These are phyloP conservation scores for Crematogaster levior DNA, from an alignment of 2,888 invertebrate genomes.

Conservation along the genomic window DNA sequence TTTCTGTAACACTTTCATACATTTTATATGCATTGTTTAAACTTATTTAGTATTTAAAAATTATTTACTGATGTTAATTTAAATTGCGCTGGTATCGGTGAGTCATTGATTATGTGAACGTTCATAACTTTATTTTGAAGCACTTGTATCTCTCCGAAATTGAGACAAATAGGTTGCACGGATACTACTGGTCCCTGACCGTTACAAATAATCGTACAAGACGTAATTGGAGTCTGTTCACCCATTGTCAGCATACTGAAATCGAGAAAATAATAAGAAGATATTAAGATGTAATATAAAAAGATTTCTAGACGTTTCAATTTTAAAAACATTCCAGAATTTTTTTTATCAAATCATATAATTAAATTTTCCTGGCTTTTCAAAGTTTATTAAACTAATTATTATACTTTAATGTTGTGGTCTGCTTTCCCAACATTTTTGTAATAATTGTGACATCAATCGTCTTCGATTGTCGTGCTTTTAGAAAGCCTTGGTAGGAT, in stretches of 20 bases:
- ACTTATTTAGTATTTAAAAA: background rate
- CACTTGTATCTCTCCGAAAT: slow-evolving; percentile 89
- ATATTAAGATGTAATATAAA: background rate
- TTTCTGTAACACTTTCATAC: background rate
- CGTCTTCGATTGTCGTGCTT: slow-evolving; percentile 85
- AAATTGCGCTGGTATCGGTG: slow-evolving; percentile 89
- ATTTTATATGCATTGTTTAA: background rate
- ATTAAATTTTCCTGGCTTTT: background rate
- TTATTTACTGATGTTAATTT: slow-evolving; percentile 85
- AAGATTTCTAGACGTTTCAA: background rate
- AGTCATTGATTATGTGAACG: slow-evolving; percentile 89
- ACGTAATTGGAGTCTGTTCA: slow-evolving; percentile 73
- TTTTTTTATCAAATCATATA: background rate
- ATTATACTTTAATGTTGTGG: slow-evolving; percentile 74
- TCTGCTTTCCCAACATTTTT: slow-evolving; percentile 86
- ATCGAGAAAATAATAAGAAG: background rate
- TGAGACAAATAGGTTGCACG: slow-evolving; percentile 87
- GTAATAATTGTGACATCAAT: slow-evolving; percentile 86
- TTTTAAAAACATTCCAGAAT: background rate
- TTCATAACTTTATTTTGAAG: slow-evolving; percentile 86
- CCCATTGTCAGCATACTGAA: slow-evolving; percentile 85
- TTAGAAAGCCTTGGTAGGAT: slow-evolving; percentile 77
- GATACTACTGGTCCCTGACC: slow-evolving; percentile 90
- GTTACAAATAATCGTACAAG: slow-evolving; percentile 87
- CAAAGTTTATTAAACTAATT: slow-evolving; percentile 4